Base-by-base conservation (phyloP, 1,140 invertebrate species). In the Aphidius ervi region DNA sequence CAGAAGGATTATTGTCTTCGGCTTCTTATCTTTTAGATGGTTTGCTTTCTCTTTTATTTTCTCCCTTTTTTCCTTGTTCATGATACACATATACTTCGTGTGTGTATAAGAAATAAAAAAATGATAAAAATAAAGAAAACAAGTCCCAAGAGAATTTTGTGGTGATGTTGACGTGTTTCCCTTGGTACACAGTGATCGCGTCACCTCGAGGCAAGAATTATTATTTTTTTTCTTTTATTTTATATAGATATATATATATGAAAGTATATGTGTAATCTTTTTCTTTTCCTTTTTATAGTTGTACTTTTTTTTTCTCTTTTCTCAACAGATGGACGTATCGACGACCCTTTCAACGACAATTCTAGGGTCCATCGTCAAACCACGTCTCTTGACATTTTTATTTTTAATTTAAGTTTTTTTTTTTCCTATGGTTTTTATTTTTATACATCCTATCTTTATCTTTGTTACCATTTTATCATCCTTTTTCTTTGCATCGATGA, bases 1-100 rank as follows among this genome's bases (percentile, higher is more conserved):
- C 77, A 79, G 74, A 67, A 66, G 76, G 74, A 78, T 80, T 80
- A 79, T 79, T 80, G 78, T 80, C 78, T 73, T 71, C 68, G 68
- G 68, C 68, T 74, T 78, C 72, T 79, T 78, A 78, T 77, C 72
- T 70, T 62, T 63, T 63, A 31, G 57, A 53, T 53, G 62, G 65
- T 70, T 68, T 67, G 63, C 66, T 65, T 63, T 65, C 65, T 52
- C 62, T 31, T 31, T 31, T 52, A 49, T 59, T 64, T 68, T 67
- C 16, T 16, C 16, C 16, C 16, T 16, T 16, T 16, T 1, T 16
- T 16, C 16, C 16, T 67, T 65, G 64, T 63, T 61, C 53, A 52
- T 58, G 62, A 55, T 41, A 40, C 42, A 41, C 23, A 23, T 56
- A 42, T 56, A 41, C 8, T 20, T 4, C 45, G 16, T 52, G 37